Percentiles rank a stretch among this genome's conserved stretches.
Conservation (phyloP, 2,888 invertebrate genomes). For the Cephus pygmeus region DNA sequence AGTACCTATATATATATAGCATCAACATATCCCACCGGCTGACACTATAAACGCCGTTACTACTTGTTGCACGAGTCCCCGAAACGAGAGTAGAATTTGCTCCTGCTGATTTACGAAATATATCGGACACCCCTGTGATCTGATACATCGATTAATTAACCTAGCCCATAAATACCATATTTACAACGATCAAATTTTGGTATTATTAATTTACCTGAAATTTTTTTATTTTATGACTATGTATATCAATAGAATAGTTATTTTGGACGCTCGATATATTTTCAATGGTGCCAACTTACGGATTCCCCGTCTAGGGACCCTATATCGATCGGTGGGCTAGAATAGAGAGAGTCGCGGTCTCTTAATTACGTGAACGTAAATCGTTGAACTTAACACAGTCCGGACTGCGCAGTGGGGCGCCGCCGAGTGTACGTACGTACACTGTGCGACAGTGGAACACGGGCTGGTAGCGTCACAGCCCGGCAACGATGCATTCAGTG, state of each 20-base stretch:
- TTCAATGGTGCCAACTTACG: neutral
- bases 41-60: constrained; percentile 56
- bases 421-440: neutral
- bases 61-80: constrained; percentile 60
- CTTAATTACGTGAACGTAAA: constrained; percentile 6
- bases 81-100: constrained; percentile 31
- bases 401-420: neutral
- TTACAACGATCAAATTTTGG: neutral
- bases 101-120: neutral
- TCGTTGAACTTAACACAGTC: constrained; percentile 5
- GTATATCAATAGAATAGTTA: neutral
- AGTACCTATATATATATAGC: constrained; percentile 24
- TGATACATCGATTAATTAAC: neutral
- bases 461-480: neutral
- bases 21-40: constrained; percentile 29
- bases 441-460: neutral
- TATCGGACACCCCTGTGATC: neutral
- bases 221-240: neutral
- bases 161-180: neutral
- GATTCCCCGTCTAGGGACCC: neutral
- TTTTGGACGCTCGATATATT: neutral
- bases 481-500: constrained; percentile 8
- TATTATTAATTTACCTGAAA: neutral
- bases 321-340: neutral
- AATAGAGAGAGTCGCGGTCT: neutral